Base-by-base conservation (phyloP, 2,797 vertebrate species). In the Discoglossus pictus region DNA sequence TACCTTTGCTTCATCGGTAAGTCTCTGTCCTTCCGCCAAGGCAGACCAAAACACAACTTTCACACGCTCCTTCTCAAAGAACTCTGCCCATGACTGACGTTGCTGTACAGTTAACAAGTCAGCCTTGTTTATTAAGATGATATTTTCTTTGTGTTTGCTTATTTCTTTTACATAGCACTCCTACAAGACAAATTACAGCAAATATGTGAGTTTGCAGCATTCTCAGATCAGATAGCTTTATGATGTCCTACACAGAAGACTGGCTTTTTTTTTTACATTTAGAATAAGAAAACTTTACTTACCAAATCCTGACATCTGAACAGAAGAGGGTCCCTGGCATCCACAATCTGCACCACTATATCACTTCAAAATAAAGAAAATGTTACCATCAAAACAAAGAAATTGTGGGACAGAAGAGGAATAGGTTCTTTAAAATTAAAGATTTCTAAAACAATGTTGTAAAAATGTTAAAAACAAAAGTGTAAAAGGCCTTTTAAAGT, bases 11-110 rank as follows among this genome's bases (percentile, higher is more conserved):
- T 86, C 86, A 11, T 83, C 84, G 0, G 86, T 89, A 1, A 93
- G 82, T 13, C 91, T 84, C 21, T 55, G 18, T 16, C 80, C 81
- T 78, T 97, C 95, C 18, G 88, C 89, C 78, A 98, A 63, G 6
- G 97, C 97, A 0, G 97, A 99, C 97, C 97, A 99, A 87, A 99
- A 99, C 64, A 95, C 93, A 2, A 93, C 90, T 72, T 89, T 88
- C 16, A 95, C 52, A 0, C 92, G 90, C 31, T 98, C 90, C 5
- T 82, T 91, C 78, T 97, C 87, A 68, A 99, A 99, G 84, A 90
- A 80, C 2, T 31, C 70, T 15, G 96, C 95, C 97, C 97, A 99
- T 56, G 70, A 76, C 35, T 68, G 55, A 6, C 97, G 90, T 77
- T 99, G 97, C 74, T 92, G 86, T 25, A 83, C 76, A 36, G 87